Percentiles rank a stretch among this genome's conserved stretches.
Evolutionary conservation across 1,140 invertebrate genomes (phyloP).

Genomic region (Spodoptera litura): DNA sequence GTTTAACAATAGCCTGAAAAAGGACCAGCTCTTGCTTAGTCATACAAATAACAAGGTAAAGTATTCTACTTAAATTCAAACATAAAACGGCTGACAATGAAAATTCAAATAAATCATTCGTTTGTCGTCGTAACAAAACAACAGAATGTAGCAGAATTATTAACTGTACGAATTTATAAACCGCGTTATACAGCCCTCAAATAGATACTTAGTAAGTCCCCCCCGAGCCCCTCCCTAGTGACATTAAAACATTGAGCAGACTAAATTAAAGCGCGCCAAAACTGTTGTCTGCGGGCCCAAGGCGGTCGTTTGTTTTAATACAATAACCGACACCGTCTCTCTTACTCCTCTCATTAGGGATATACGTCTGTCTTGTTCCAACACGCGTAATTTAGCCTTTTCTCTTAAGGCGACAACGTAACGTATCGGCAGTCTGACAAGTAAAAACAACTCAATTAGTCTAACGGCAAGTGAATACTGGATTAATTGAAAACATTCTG

Average conservation of each 20-base stretch:
- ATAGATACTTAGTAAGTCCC: conserved; percentile 82
- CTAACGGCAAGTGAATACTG: conserved; percentile 48
- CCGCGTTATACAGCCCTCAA: conserved; percentile 79
- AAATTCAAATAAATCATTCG: conserved; percentile 55
- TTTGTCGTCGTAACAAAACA: conserved; percentile 61
- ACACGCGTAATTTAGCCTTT: conserved; percentile 70
- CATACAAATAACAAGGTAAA: neutral
- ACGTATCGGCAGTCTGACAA: conserved; percentile 63
- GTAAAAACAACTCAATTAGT: conserved; percentile 48
- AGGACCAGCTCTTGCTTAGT: neutral
- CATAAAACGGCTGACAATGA: conserved; percentile 24
- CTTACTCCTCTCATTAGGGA: conserved; percentile 66
- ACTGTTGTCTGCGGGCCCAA: conserved; percentile 81
- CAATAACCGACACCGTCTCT: conserved; percentile 77
- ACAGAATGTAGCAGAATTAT: conserved; percentile 76
- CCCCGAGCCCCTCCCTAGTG: conserved; percentile 62
- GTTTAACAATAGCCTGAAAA: too few species aligned
- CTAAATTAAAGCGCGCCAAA: conserved; percentile 85
- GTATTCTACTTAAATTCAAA: neutral
- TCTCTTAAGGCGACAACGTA: conserved; percentile 76
- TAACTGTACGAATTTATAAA: conserved; percentile 83
- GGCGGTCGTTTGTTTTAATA: conserved; percentile 85
- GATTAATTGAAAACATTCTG: conserved; percentile 51
- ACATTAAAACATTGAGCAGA: conserved; percentile 83
- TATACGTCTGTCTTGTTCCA: conserved; percentile 63